Base-by-base conservation (phyloP, 2,113 vertebrate species). In the Phyllostomus discolor region DNA sequence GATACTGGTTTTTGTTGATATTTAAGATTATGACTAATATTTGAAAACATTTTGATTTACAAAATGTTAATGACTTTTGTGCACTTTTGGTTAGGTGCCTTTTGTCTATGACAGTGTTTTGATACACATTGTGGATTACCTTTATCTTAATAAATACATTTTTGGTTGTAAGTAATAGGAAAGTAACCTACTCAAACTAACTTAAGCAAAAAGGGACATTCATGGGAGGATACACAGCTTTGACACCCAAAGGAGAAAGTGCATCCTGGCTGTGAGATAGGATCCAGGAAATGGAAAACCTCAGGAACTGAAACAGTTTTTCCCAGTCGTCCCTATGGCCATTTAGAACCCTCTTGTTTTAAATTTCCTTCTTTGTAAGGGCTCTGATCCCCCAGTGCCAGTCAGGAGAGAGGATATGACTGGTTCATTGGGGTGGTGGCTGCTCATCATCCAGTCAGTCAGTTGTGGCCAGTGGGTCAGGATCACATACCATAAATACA, bases 1-100 rank as follows among this genome's bases (percentile, higher is more conserved):
- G 64, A 67, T 67, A n/a, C 20, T 69, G 66, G 43, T 57, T 54
- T 86, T 66, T 87, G 46, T 91, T 91, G 48, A 67, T 33, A 79
- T 93, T 84, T 84, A 79, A 64, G 28, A 52, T 70, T 79, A 50
- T 43, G 67, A 84, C 70, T 62, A 62, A 84, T 28, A 72, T 79
- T 70, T 95, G 72, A 79, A 89, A 70, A 89, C 50, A 69, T 76
- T 78, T 95, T 84, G n/a, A 87, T 62, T 85, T 91, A 35, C 43
- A 84, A 79, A 86, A 72, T 72, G 70, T 89, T 89, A 89, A 57
- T 90, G 43, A 75, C 50, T 67, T 81, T 22, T 12, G 41, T 20
- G 14, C 12, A 80, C 52, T 79, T 89, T 84, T 35, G 41, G 6
- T 76, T 76, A 92, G n/a, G 28, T 41, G 20, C 9, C 72, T 78